Conservation (phyloP, 2,113 vertebrate species). For the Elephas maximus region DNA sequence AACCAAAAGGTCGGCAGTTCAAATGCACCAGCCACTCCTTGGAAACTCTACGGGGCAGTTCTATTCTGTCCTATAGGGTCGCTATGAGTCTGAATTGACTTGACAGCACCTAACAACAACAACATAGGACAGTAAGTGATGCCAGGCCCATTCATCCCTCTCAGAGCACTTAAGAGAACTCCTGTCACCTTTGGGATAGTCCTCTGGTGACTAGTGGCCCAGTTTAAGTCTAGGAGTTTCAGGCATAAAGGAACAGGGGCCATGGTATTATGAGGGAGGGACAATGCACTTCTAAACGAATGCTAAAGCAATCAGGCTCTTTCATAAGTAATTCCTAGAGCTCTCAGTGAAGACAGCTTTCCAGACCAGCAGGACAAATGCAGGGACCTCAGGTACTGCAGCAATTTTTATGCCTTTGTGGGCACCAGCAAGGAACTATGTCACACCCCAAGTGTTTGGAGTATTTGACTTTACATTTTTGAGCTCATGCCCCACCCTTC, state of each 20-base stretch:
- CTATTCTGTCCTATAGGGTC: too few species aligned
- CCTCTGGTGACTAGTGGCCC: neutral
- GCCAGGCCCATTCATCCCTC: neutral
- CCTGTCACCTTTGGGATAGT: neutral
- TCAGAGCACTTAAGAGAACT: neutral
- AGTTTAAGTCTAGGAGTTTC: neutral
- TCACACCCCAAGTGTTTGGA: neutral
- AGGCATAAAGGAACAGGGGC: neutral
- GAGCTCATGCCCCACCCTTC: neutral
- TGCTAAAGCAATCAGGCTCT: neutral
- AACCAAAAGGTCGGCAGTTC: too few species aligned
- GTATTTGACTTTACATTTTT: neutral
- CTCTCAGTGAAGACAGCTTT: neutral
- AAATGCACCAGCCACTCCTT: too few species aligned
- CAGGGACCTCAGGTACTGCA: rapidly evolving
- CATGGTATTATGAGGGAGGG: neutral
- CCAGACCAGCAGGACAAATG: neutral
- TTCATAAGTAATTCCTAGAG: neutral
- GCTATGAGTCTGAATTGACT: too few species aligned
- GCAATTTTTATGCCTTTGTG: too few species aligned
- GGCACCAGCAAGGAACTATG: neutral
- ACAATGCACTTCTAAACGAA: neutral
- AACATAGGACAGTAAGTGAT: too few species aligned
- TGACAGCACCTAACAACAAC: too few species aligned
- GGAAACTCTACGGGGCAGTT: too few species aligned